Base-by-base conservation (phyloP, 2,797 vertebrate species). In the Calcarius lapponicus region DNA sequence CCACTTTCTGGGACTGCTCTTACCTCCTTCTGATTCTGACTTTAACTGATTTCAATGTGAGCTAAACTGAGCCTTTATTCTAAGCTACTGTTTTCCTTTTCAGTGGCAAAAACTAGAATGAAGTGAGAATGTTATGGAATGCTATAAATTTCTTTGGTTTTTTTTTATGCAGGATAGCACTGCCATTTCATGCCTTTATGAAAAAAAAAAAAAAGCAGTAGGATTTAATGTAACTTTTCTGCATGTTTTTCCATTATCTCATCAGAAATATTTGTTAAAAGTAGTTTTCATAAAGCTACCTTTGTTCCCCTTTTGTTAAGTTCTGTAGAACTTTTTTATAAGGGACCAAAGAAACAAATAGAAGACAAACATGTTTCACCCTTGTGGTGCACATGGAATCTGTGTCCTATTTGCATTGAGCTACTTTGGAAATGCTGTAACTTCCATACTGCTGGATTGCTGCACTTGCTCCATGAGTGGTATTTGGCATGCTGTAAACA, bases 101-200 rank as follows among this genome's bases (percentile, higher is more conserved):
- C 56, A 70, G 42, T 87, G 31, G 65, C 25, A 54, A 65, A 82
- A 84, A 45, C 47, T 32, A 78, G 51, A 82, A 45, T 34, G 29
- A 85, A 86, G 56, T 47, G 62, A 86, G 56, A 92, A 60, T 78
- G n/a, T 70, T 79, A 28, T 2, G 20, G 73, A 72, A 94, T 86
- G 34, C 76, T 83, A 69, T 36, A 34, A 32, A 57, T 58, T 75
- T 79, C 24, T 20, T 57, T 21, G 32, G 45, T 43, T 0, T 13
- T 78, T 48, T 92, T 86, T 79, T 21, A 80, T 11, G 26, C 40
- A 60, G 36, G 29, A 54, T 16, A 88, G 62, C 26, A 54, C 43
- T 86, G 61, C 79, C 43, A 56, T 92, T 91, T 76, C 89, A 90
- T 91, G 70, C 92, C 79, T 88, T 90, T 81, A 69, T 62, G 79